These are phyloP conservation scores for Vanessa cardui DNA, from an alignment of 2,888 invertebrate species.

Conservation along the genomic window DNA sequence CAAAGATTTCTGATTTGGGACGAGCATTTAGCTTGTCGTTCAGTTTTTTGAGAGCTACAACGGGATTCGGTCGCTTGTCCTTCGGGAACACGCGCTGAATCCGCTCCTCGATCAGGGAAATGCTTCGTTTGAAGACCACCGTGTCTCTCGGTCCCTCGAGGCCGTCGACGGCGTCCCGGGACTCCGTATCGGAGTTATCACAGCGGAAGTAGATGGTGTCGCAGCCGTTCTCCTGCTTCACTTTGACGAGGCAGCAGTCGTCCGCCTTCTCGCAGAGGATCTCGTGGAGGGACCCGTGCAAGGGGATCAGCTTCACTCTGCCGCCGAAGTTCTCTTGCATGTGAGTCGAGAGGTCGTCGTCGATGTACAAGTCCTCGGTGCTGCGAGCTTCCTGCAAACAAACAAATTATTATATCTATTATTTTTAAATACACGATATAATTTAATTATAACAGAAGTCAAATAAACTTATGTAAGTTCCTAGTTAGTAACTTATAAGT, in stretches of 20 bases:
- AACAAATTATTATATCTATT: not conserved
- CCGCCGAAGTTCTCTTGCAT: constrained; percentile 77
- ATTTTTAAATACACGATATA: not conserved
- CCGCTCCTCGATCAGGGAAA: constrained; percentile 70
- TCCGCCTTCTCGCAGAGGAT: constrained; percentile 74
- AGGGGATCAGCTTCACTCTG: constrained; percentile 68
- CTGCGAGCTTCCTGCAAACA: constrained; percentile 74
- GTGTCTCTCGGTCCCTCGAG: constrained; percentile 57
- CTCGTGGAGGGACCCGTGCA: constrained; percentile 76
- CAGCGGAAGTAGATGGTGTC: constrained; percentile 73
- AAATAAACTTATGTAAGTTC: too few species aligned
- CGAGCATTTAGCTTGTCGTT: constrained; percentile 41
- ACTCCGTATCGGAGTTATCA: constrained; percentile 70
- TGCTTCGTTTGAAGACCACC: constrained; percentile 72
- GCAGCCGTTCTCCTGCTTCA: constrained; percentile 75
- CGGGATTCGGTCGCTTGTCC: constrained; percentile 54
- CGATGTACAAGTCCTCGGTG: constrained; percentile 82
- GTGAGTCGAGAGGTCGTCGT: constrained; percentile 78
- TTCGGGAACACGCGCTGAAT: constrained; percentile 67
- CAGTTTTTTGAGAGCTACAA: constrained; percentile 48
- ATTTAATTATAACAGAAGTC: too few species aligned
- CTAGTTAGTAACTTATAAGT: too few species aligned
- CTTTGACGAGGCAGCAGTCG: constrained; percentile 77
- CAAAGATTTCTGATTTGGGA: constrained; percentile 52
- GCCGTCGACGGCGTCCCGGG: constrained; percentile 64